Conservation (phyloP, 2,797 vertebrate species). For the Dromococcyx pavoninus region DNA sequence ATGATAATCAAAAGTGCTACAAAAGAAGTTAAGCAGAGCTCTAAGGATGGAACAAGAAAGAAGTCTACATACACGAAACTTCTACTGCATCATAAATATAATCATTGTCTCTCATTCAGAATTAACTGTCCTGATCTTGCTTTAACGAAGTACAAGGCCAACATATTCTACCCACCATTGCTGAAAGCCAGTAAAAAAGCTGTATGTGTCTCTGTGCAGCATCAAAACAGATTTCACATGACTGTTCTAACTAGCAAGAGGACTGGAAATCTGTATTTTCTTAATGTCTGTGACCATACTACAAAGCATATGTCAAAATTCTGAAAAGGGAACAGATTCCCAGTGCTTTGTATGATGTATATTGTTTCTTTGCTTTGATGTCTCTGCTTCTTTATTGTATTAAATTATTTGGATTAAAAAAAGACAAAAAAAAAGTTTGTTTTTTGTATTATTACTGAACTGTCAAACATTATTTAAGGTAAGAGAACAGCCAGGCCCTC, state of each 20-base stretch:
- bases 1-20: background rate
- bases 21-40: constrained; percentile 42
- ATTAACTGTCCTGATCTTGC: background rate
- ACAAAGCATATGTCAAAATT: constrained; percentile 72
- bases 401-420: constrained; percentile 67
- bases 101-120: background rate
- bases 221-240: constrained; percentile 64
- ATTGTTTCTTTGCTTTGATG: constrained; percentile 76
- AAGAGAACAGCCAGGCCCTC: constrained; percentile 55
- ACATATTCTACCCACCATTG: constrained; percentile 14
- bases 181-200: constrained; percentile 28
- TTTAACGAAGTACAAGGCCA: constrained; percentile 1
- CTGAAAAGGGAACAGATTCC: constrained; percentile 77
- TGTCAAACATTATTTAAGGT: constrained; percentile 78
- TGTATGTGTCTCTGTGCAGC: constrained; percentile 44
- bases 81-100: constrained; percentile 19
- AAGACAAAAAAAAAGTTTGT: constrained; percentile 11
- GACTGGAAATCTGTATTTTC: constrained; percentile 66
- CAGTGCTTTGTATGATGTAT: constrained; percentile 68
- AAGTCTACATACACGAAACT: background rate
- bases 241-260: constrained; percentile 52
- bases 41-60: background rate
- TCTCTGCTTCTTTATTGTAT: constrained; percentile 70
- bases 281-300: constrained; percentile 68
- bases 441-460: constrained; percentile 69